Evolutionary conservation across 2,888 invertebrate species (phyloP).

Genomic region (Brassicogethes aeneus): DNA sequence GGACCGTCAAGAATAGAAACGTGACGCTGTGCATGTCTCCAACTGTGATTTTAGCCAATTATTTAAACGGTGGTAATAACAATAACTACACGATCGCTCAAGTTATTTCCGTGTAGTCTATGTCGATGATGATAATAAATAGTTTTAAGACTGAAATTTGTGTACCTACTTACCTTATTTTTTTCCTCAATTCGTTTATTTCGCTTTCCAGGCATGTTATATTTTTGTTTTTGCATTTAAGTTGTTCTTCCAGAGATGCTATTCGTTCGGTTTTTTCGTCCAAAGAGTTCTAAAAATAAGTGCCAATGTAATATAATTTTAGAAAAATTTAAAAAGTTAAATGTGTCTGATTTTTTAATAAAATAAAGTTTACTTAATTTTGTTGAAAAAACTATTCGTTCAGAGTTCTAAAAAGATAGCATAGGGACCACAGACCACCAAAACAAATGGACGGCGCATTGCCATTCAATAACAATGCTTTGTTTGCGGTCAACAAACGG

Average conservation of each 20-base stretch:
- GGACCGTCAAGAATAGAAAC: conserved; percentile 31
- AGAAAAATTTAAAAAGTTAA: background rate
- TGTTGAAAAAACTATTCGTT: too few species aligned
- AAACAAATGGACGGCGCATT: too few species aligned
- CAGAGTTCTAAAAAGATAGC: too few species aligned
- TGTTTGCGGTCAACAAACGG: too few species aligned
- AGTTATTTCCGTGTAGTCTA: conserved; percentile 12
- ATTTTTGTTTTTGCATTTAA: conserved; percentile 50
- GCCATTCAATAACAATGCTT: too few species aligned
- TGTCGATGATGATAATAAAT: background rate
- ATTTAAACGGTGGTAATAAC: conserved; percentile 53
- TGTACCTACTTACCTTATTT: conserved; percentile 42
- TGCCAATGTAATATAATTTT: conserved; percentile 6
- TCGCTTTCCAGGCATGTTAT: conserved; percentile 47
- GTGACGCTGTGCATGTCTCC: conserved; percentile 51
- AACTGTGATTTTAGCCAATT: conserved; percentile 54
- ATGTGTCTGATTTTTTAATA: too few species aligned
- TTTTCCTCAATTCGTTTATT: conserved; percentile 48
- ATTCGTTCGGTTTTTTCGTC: conserved; percentile 66
- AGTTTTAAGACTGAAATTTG: background rate
- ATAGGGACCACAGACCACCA: too few species aligned
- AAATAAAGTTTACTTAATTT: too few species aligned
- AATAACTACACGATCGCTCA: conserved; percentile 29
- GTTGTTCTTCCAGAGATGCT: conserved; percentile 55
- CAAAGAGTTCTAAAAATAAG: conserved; percentile 51